These are phyloP conservation scores for Ariopsis seemanni DNA, from an alignment of 2,113 vertebrate genomes.

Conservation along the genomic window DNA sequence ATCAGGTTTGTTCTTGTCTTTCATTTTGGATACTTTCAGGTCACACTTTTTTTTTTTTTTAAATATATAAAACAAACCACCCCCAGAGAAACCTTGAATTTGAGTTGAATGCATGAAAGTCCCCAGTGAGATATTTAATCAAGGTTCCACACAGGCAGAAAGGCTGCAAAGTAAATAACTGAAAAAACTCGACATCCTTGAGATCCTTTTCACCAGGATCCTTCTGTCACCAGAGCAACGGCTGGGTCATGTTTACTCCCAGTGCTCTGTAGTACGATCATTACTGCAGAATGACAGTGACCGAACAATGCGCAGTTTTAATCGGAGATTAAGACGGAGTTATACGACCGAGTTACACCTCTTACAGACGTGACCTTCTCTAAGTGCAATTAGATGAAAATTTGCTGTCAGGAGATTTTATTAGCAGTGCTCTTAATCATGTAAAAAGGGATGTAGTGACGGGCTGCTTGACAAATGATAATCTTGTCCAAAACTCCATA, in stretches of 20 bases:
- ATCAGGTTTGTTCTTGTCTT: not conserved
- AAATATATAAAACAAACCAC: not conserved
- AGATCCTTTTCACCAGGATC: not conserved
- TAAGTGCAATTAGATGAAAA: not conserved
- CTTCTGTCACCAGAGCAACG: constrained; percentile 5
- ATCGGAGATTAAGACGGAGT: not conserved
- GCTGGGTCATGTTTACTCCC: not conserved
- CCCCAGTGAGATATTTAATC: not conserved
- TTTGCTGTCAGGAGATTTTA: no score
- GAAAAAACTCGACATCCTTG: not conserved
- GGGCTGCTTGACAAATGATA: not conserved
- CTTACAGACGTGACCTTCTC: not conserved
- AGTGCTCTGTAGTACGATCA: not conserved
- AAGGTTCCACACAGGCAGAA: not conserved
- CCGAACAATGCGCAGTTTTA: not conserved
- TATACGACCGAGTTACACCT: not conserved
- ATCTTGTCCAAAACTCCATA: not conserved
- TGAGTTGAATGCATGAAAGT: not conserved
- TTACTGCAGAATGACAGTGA: not conserved
- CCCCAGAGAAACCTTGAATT: not conserved
- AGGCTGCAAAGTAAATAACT: not conserved
- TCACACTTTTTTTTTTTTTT: no score
- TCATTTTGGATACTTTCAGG: not conserved
- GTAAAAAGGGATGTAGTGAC: no score
- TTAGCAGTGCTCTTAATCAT: not conserved